A percentile compares a stretch with the other conserved stretches of the same genome.
Conservation (phyloP, 2,797 vertebrate genomes). For the Clarias fuscus region DNA sequence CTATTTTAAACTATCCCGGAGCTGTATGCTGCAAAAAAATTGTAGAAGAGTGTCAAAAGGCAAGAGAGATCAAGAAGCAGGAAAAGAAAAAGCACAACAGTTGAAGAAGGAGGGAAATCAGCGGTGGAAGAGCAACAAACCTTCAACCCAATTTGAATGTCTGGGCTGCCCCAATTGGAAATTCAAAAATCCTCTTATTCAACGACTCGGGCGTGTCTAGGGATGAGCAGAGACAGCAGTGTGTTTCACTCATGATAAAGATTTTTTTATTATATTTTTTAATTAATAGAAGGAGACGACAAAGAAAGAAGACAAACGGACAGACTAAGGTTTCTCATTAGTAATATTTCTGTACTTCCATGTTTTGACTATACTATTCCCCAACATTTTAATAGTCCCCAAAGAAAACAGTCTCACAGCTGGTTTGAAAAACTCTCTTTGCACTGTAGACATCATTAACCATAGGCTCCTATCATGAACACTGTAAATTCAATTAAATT, state of each 20-base stretch:
- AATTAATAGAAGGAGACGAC: neutral
- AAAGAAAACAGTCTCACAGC: neutral
- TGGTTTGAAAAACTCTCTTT: neutral
- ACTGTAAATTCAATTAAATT: neutral
- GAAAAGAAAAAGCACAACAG: neutral
- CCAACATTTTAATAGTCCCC: neutral
- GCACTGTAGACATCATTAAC: neutral
- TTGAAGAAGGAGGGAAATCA: neutral
- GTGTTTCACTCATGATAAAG: neutral
- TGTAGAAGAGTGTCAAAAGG: neutral
- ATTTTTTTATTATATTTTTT: neutral
- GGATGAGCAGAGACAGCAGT: neutral
- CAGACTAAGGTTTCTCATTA: neutral
- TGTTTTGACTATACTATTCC: neutral
- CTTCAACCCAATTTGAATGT: neutral
- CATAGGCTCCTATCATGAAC: neutral
- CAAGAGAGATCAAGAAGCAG: neutral
- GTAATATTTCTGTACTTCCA: neutral
- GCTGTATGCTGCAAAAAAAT: neutral
- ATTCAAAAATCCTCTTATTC: neutral
- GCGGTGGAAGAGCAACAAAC: neutral
- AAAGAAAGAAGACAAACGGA: neutral
- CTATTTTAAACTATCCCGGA: neutral
- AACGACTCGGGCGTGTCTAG: neutral
- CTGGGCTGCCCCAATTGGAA: neutral